Conservation (phyloP, 2,113 vertebrate genomes). For the Ramphastos sulfuratus region DNA sequence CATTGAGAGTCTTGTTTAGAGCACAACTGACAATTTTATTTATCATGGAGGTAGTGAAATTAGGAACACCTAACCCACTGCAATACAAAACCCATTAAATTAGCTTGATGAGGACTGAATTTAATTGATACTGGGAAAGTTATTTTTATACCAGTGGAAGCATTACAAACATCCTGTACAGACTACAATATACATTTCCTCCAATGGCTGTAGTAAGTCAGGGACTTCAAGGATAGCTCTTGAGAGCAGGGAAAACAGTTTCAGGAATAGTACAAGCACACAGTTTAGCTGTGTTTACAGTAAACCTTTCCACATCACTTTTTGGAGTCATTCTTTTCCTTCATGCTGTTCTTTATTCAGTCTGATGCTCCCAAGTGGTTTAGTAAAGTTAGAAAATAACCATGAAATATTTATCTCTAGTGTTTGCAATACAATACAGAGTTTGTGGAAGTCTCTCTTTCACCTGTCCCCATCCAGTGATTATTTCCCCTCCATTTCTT, state of each 20-base stretch:
- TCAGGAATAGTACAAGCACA: neutral
- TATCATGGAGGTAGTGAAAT: neutral
- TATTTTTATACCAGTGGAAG: constrained; percentile 33
- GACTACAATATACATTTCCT: constrained; percentile 37
- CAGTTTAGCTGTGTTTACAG: neutral
- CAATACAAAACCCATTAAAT: neutral
- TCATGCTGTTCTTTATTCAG: neutral
- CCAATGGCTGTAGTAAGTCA: neutral
- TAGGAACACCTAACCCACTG: neutral
- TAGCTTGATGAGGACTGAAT: neutral
- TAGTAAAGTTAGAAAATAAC: neutral
- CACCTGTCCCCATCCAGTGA: neutral
- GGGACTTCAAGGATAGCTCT: constrained; percentile 33
- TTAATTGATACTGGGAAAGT: constrained; percentile 22
- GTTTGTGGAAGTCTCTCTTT: neutral
- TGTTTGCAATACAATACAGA: neutral
- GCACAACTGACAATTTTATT: neutral
- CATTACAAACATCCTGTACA: constrained; percentile 41
- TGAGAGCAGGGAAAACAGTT: constrained; percentile 11
- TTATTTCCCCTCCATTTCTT: neutral
- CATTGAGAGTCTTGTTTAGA: neutral
- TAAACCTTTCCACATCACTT: neutral
- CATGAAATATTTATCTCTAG: neutral
- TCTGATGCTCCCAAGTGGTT: neutral
- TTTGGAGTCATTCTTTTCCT: constrained; percentile 38